phyloP scores from a whole-genome alignment of 2,888 invertebrate genomes.

The Tetramorium bicarinatum region DNA sequence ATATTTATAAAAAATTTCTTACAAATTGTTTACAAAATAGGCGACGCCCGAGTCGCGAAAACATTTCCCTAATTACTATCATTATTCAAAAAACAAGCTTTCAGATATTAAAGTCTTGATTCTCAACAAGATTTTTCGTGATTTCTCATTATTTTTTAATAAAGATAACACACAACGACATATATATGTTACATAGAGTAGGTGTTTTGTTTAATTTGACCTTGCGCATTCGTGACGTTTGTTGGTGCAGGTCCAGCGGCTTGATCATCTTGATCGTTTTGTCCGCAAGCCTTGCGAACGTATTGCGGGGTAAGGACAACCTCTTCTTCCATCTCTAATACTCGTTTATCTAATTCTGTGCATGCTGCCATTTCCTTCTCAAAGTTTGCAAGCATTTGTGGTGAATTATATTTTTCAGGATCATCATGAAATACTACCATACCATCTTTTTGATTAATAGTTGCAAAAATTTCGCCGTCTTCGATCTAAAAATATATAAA shows the following conservation, averaged over 20 bases:
- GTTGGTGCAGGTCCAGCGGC: slow-evolving; percentile 81
- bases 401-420: slow-evolving; percentile 97
- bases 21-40: slow-evolving; percentile 63
- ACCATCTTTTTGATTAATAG: slow-evolving; percentile 98
- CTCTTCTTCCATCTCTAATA: slow-evolving; percentile 97
- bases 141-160: slow-evolving; percentile 76
- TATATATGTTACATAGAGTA: slow-evolving; percentile 85
- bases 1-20: not conserved
- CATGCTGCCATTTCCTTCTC: slow-evolving; percentile 95
- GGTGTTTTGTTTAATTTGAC: slow-evolving; percentile 84
- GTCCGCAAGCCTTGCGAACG: slow-evolving; percentile 88
- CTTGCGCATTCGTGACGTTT: slow-evolving; percentile 83
- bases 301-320: slow-evolving; percentile 96
- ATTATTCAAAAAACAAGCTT: slow-evolving; percentile 73
- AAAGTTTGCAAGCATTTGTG: slow-evolving; percentile 94
- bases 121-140: slow-evolving; percentile 66
- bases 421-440: slow-evolving; percentile 99
- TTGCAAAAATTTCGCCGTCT: slow-evolving; percentile 98
- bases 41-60: slow-evolving; percentile 3
- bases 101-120: slow-evolving; percentile 59
- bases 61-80: slow-evolving; percentile 6
- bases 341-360: slow-evolving; percentile 95
- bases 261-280: slow-evolving; percentile 85
- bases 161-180: slow-evolving; percentile 80
- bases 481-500: slow-evolving; percentile 91